Conservation (phyloP, 2,888 invertebrate genomes). For the Tipula vernalis region DNA sequence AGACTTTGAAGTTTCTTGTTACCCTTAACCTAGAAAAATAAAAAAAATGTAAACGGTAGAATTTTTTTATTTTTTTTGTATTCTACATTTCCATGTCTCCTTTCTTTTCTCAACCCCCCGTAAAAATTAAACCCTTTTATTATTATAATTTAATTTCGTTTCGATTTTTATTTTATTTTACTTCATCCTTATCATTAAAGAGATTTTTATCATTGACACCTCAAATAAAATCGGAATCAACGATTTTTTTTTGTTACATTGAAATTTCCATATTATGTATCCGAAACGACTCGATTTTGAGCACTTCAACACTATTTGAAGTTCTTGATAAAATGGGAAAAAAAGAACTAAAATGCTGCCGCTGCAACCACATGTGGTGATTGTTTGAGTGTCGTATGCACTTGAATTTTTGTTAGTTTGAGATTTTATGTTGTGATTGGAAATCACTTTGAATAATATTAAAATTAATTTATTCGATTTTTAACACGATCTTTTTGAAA, state of each 20-base stretch:
- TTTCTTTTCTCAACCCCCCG: neutral
- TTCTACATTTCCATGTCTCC: neutral
- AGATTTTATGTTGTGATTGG: neutral
- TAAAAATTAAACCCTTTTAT: neutral
- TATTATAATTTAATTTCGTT: neutral
- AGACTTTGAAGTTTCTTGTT: neutral
- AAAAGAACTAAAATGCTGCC: neutral
- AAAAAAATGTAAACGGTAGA: neutral
- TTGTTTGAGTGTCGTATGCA: neutral
- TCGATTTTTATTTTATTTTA: neutral
- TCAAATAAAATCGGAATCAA: neutral
- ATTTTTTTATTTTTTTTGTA: neutral
- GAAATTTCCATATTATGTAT: neutral
- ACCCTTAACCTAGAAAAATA: neutral
- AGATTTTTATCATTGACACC: conserved; percentile 4
- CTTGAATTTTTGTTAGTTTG: neutral
- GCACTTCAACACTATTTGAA: neutral
- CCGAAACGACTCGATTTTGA: neutral
- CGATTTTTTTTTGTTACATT: neutral
- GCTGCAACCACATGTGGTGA: neutral
- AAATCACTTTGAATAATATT: neutral
- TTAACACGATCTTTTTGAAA: neutral
- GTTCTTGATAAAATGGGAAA: neutral
- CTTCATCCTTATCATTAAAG: neutral
- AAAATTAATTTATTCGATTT: neutral